Percentiles rank a stretch among this genome's conserved stretches.
phyloP scores from a whole-genome alignment of 2,888 invertebrate genomes.

The Stenurella melanura region DNA sequence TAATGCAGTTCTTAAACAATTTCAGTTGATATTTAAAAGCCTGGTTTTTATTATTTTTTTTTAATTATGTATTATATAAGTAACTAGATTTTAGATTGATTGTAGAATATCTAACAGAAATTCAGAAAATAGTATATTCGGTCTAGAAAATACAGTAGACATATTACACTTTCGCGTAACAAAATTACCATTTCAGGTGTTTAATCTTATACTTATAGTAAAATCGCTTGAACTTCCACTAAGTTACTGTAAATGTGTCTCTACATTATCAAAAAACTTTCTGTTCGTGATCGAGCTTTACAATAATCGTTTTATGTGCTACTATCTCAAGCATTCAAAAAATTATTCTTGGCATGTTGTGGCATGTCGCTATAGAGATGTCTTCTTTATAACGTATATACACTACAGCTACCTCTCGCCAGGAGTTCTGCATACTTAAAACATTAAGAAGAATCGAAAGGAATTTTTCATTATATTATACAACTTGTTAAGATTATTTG shows the following conservation, averaged over 20 bases:
- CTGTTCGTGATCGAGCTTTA: background rate
- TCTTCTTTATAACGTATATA: constrained; percentile 60
- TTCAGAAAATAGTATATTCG: too few species aligned
- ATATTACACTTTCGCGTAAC: too few species aligned
- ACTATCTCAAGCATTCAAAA: background rate
- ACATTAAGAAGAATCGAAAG: constrained; percentile 19
- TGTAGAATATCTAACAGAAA: too few species aligned
- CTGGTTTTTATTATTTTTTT: too few species aligned
- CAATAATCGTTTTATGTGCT: background rate
- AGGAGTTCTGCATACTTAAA: constrained; percentile 56
- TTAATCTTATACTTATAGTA: background rate
- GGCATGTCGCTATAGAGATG: constrained; percentile 53
- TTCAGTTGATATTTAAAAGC: too few species aligned
- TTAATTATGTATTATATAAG: too few species aligned
- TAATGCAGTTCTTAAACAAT: too few species aligned
- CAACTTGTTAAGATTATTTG: constrained; percentile 42
- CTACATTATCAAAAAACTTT: background rate
- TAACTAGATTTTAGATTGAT: too few species aligned
- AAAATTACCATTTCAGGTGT: too few species aligned
- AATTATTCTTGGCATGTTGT: constrained; percentile 21
- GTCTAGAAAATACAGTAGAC: too few species aligned
- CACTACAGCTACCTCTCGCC: constrained; percentile 61
- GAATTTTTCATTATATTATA: constrained; percentile 34
- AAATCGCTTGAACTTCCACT: background rate
- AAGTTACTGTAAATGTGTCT: background rate